These are phyloP conservation scores for Carettochelys insculpta DNA, from an alignment of 2,113 vertebrate species.

Conservation along the genomic window DNA sequence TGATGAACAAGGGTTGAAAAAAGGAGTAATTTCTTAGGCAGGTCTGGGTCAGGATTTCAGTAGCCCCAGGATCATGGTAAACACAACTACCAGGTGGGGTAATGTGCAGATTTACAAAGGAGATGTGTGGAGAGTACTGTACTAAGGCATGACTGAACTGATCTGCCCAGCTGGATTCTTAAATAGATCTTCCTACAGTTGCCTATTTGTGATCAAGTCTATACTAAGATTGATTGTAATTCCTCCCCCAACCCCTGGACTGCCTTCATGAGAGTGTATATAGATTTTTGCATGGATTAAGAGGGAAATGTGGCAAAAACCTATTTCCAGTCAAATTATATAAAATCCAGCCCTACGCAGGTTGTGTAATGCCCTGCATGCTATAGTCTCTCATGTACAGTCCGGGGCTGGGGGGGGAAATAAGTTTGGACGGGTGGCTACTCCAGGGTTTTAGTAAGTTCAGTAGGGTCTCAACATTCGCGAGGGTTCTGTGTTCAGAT, in stretches of 20 bases:
- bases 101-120: background rate
- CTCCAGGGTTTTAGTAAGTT: too few species aligned
- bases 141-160: conserved; percentile 27
- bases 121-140: background rate
- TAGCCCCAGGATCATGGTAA: background rate
- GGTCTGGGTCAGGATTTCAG: conserved; percentile 2
- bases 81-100: background rate
- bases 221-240: conserved; percentile 11
- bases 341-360: background rate
- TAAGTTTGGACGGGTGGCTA: too few species aligned
- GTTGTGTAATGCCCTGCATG: background rate
- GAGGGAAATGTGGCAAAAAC: background rate
- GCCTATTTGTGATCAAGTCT: background rate
- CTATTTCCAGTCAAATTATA: background rate
- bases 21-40: background rate
- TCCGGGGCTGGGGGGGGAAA: too few species aligned
- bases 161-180: conserved; percentile 18
- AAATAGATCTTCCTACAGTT: background rate
- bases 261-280: background rate
- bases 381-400: background rate
- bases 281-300: background rate
- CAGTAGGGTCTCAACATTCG: too few species aligned
- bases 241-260: background rate
- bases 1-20: background rate
- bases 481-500: too few species aligned